Evolutionary conservation across 2,113 vertebrate genomes (phyloP).

Genomic region (Seriola dumerili): DNA sequence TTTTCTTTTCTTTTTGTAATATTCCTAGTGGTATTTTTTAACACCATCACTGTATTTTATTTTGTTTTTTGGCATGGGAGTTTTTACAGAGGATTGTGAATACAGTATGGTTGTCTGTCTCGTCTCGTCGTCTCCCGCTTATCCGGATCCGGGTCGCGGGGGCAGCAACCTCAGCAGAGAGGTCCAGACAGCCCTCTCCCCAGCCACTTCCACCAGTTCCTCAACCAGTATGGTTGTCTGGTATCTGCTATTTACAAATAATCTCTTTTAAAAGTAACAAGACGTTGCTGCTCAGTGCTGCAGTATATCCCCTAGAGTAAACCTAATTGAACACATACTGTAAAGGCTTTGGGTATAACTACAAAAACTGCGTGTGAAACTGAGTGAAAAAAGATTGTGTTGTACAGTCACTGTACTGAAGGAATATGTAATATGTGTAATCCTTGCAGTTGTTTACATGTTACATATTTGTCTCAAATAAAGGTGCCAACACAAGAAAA

Average conservation of each 20-base stretch:
- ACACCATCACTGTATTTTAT: not conserved
- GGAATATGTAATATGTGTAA: constrained; percentile 11
- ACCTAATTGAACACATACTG: not conserved
- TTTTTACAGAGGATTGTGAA: constrained; percentile 3
- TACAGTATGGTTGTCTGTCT: not conserved
- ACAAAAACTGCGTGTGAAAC: not conserved
- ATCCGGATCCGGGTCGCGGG: no score
- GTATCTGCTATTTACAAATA: constrained; percentile 4
- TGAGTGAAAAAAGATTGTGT: constrained; percentile 5
- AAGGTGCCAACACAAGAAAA: constrained; percentile 18
- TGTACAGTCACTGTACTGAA: constrained; percentile 14
- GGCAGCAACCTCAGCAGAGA: no score
- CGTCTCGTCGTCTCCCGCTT: no score
- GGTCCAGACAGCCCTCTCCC: no score
- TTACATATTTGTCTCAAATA: constrained; percentile 48
- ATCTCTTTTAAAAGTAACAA: not conserved
- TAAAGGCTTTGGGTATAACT: not conserved
- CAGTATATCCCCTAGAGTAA: not conserved
- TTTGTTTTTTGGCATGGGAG: not conserved
- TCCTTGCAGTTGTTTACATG: constrained; percentile 17
- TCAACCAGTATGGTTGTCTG: not conserved
- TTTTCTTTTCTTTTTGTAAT: not conserved
- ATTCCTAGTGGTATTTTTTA: not conserved
- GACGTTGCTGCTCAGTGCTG: not conserved
- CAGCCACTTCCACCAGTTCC: no score